Evolutionary conservation across 2,888 invertebrate species (phyloP), one percentile per base, ranked within the genome.

Genomic region (Magallana nippona): DNA sequence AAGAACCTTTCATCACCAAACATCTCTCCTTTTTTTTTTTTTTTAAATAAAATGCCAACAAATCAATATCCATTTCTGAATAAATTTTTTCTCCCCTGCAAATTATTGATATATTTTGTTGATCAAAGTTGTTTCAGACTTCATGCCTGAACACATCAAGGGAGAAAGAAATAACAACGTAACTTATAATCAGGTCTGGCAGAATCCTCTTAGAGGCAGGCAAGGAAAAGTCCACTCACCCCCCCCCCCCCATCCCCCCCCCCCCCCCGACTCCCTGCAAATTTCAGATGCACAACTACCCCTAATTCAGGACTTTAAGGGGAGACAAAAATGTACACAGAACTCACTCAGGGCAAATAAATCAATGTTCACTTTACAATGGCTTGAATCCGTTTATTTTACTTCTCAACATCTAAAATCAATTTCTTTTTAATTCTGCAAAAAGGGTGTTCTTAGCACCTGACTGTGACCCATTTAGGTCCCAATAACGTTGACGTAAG

Each of bases 101-200:
- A 22, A 71, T 71, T 71, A 71, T 71, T 71, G 71, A 27, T 71
- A 71, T 19, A 71, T 71, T 44, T 71, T 27, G 71, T 27, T 71
- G 71, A 71, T 71, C 71, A 71, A 71, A 71, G 71, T 44, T 15
- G 27, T 15, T 13, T 1, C 8, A 71, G 2, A 44, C 44, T 44
- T 44, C 44, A 44, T 44, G 44, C 44, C 44, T 44, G 44, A 44
- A 44, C 44, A 44, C 0, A 22, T 71, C 27, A 15, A 13, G 71
- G 27, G 27, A 22, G 22, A 13, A 22, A 27, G 15, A 32, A 27
- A 19, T 32, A 27, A 27, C 27, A 32, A 5, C 15, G 71, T 15
- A 27, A 3, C 32, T 10, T 15, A 19, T 27, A 27, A 71, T 71
- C 32, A 71, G 22, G 11, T 2, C 11, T 13, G 13, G 15, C 32